A percentile compares a stretch with the other conserved stretches of the same genome.
Conservation (phyloP, 2,797 vertebrate species). For the Peromyscus melanophrys region DNA sequence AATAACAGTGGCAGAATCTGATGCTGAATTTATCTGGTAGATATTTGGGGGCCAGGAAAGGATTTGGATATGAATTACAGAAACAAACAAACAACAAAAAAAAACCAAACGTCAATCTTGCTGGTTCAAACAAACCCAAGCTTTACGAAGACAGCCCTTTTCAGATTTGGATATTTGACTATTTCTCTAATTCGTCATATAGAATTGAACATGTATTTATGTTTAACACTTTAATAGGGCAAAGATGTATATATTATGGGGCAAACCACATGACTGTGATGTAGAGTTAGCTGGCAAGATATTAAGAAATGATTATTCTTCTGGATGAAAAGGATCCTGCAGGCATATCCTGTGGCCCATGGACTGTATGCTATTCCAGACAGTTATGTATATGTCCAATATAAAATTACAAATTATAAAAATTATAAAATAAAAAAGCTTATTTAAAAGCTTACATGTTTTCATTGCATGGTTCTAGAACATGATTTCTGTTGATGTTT, state of each 20-base stretch:
- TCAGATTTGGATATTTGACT: conserved; percentile 6
- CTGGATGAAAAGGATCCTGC: conserved; percentile 43
- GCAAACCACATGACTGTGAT: conserved; percentile 59
- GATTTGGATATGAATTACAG: not conserved
- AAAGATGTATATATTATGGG: conserved; percentile 45
- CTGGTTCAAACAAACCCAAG: not conserved
- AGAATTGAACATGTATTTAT: conserved; percentile 57
- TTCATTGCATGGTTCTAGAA: not conserved
- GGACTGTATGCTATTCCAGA: not conserved
- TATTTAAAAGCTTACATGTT: not conserved
- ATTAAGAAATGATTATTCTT: conserved; percentile 59
- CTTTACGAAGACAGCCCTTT: not conserved
- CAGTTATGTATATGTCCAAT: not conserved
- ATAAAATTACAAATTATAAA: not conserved
- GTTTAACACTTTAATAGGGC: conserved; percentile 14
- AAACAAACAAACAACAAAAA: not conserved
- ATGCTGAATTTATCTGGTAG: not conserved
- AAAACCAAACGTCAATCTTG: not conserved
- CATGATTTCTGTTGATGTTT: not conserved
- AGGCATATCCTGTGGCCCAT: not conserved
- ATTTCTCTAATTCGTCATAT: conserved; percentile 31
- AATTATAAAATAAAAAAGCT: not conserved
- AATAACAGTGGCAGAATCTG: accelerated
- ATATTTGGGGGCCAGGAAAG: not conserved
- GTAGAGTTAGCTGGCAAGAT: conserved; percentile 42